Evolutionary conservation across 2,888 invertebrate species (phyloP), one percentile per base, ranked within the genome.

Genomic region (Stenichneumon culpator): DNA sequence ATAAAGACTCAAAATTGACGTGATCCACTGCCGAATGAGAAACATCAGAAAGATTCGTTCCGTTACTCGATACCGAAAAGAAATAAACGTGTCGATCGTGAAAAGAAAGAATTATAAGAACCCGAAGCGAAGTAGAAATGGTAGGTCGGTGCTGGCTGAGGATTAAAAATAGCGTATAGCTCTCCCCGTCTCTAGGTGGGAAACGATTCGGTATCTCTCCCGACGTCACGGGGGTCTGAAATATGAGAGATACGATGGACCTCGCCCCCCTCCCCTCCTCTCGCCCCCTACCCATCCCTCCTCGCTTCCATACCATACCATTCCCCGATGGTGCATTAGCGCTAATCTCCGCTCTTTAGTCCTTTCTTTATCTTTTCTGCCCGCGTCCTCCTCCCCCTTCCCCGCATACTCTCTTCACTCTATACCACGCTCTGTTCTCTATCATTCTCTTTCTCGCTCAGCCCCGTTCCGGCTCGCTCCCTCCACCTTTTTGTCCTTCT

Each of bases 311-410:
- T 79, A 70, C 63, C 83, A 75, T 70, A 77, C 72, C 89, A 89
- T 90, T 90, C 90, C 89, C 91, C 91, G 93, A 92, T 93, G 93
- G 93, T 94, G 93, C 94, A 93, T 94, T 94, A 94, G 93, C 93
- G 93, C 93, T 94, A 94, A 94, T 93, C 93, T 93, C 93, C 92
- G 92, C 93, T 93, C 93, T 94, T 94, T 93, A 93, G 93, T 93
- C 92, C 93, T 93, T 92, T 92, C 93, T 93, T 93, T 93, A 93
- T 94, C 93, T 93, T 92, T 90, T 90, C 91, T 91, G 88, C 89
- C 86, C 89, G 88, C 90, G 86, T 83, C 81, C 82, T 75, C 70
- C 77, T 77, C 39, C 39, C 11, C 11, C 39, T 39, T 70, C 75
- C 86, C 57, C 79, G 60, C 84, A 54, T 82, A 77, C 84, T 74